These are phyloP conservation scores for Alosa sapidissima DNA, from an alignment of 2,797 vertebrate genomes.

Conservation along the genomic window DNA sequence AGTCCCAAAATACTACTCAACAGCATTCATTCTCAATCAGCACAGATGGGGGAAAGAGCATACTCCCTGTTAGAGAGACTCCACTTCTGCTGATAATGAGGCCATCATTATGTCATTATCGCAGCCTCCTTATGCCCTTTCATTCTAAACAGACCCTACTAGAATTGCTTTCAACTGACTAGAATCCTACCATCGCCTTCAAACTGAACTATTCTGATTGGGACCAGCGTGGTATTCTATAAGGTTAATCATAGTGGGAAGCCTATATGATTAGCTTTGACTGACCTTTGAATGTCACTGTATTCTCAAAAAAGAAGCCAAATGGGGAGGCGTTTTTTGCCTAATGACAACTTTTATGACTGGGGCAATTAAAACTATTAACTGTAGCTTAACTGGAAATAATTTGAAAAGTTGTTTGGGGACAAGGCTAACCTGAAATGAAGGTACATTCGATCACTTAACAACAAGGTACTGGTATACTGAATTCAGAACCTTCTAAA, in stretches of 20 bases:
- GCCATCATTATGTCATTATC: too few relatives aligned
- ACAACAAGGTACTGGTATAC: background rate
- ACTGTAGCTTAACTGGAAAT: background rate
- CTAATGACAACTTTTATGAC: background rate
- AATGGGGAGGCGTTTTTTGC: background rate
- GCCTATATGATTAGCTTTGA: background rate
- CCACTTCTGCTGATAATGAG: too few relatives aligned
- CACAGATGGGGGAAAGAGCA: background rate
- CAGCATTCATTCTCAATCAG: constrained; percentile 13
- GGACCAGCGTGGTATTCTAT: background rate
- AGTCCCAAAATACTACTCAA: background rate
- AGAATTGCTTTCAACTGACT: too few relatives aligned
- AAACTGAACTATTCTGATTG: background rate
- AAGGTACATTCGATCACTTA: background rate
- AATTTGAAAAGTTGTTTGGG: background rate
- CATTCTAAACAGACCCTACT: too few relatives aligned
- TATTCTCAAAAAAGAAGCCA: background rate
- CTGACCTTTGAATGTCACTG: background rate
- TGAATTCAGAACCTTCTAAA: background rate
- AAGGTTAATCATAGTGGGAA: background rate
- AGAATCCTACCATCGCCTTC: background rate
- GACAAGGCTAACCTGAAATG: background rate
- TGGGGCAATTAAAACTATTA: background rate
- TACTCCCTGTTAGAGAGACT: background rate
- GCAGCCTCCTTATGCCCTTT: too few relatives aligned